Conservation (phyloP, 1,140 invertebrate genomes). For the Metopolophium dirhodum region DNA sequence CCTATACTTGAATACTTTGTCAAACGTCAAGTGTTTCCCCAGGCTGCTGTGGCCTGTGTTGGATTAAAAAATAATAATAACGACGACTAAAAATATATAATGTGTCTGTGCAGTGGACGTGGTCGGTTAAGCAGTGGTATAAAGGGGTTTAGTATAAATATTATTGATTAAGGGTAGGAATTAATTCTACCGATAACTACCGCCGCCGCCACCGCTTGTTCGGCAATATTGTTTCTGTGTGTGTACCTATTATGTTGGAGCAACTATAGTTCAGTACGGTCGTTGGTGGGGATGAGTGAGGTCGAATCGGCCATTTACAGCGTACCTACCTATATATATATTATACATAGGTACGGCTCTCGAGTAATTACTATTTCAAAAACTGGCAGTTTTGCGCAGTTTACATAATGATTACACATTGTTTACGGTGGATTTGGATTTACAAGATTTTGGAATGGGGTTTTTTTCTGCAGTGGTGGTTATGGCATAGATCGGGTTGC, state of each 20-base stretch:
- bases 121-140: background rate
- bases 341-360: background rate
- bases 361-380: background rate
- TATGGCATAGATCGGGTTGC: background rate
- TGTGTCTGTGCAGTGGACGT: background rate
- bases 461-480: background rate
- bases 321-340: background rate
- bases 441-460: background rate
- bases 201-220: background rate
- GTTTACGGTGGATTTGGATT: background rate
- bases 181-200: background rate
- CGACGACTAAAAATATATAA: background rate
- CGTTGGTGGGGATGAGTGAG: background rate
- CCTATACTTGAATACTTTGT: background rate
- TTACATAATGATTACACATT: background rate
- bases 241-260: background rate
- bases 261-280: background rate
- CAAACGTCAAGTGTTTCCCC: background rate
- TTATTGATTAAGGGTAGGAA: constrained; percentile 22
- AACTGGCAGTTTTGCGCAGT: background rate
- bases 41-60: background rate
- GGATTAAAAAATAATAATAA: background rate
- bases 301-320: background rate
- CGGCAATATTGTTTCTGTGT: background rate
- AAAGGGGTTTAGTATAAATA: background rate